Conservation (phyloP, 2,888 invertebrate genomes). For the Hirudinaria manillensis region DNA sequence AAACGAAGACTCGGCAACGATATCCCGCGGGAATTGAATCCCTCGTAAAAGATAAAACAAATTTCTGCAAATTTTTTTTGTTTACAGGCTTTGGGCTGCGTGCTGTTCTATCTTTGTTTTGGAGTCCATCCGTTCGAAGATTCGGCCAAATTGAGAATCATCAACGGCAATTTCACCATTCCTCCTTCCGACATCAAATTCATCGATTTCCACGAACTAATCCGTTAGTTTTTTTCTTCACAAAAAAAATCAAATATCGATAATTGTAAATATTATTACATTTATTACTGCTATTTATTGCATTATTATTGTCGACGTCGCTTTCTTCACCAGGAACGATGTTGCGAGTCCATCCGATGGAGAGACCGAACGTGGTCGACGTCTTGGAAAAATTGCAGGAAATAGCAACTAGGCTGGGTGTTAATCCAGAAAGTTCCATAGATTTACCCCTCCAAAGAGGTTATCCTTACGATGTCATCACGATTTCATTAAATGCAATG, state of each 20-base stretch:
- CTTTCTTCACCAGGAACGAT: conserved; percentile 51
- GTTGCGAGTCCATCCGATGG: conserved; percentile 67
- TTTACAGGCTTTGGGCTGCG: conserved; percentile 77
- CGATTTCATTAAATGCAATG: not conserved
- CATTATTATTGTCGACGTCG: too few relatives aligned
- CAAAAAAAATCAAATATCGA: too few relatives aligned
- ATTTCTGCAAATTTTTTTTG: not conserved
- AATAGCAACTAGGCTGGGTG: conserved; percentile 76
- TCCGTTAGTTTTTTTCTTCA: conserved; percentile 61
- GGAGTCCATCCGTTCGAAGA: conserved; percentile 95
- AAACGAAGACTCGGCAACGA: too few relatives aligned
- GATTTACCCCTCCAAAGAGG: not conserved
- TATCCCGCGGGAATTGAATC: too few relatives aligned
- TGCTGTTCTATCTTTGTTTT: conserved; percentile 83
- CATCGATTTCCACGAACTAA: conserved; percentile 79
- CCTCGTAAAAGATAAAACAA: not conserved
- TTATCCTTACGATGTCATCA: not conserved
- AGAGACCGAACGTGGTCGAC: conserved; percentile 71
- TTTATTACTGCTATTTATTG: too few relatives aligned
- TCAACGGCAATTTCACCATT: conserved; percentile 87
- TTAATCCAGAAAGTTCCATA: conserved; percentile 48
- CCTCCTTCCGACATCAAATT: conserved; percentile 73
- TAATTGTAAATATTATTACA: too few relatives aligned
- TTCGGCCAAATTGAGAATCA: conserved; percentile 81
- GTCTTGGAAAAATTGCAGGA: conserved; percentile 79